Percentiles rank a stretch among this genome's conserved stretches.
Evolutionary conservation across 35 echinoderm and acorn worm genomes (phyloP).

Genomic region (Strongylocentrotus purpuratus): DNA sequence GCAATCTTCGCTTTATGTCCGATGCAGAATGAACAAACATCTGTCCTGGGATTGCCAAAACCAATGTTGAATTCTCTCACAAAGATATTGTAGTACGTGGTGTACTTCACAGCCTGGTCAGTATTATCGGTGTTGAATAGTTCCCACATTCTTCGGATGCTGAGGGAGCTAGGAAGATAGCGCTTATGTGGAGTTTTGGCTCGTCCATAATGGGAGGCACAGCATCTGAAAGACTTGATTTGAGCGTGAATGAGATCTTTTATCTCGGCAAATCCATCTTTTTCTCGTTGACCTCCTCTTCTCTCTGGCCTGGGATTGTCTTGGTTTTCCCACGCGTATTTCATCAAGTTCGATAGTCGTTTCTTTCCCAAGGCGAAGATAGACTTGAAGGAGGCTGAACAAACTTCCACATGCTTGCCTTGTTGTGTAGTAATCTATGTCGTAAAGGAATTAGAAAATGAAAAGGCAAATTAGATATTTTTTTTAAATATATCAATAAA

Average conservation of each 20-base stretch:
- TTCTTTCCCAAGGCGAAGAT: slow-evolving; percentile 51
- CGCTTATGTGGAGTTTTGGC: slow-evolving; percentile 47
- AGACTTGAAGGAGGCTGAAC: slow-evolving; percentile 9
- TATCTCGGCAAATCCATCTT: background rate
- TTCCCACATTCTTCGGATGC: slow-evolving; percentile 35
- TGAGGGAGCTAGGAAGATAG: slow-evolving; percentile 40
- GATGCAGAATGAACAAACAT: slow-evolving; percentile 61
- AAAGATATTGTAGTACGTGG: slow-evolving; percentile 59
- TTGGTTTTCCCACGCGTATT: slow-evolving; percentile 9
- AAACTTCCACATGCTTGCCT: background rate
- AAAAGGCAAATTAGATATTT: no score
- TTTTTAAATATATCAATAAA: no score
- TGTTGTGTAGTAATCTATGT: no score
- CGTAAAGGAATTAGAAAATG: no score
- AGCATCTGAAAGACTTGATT: slow-evolving; percentile 44
- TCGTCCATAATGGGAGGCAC: slow-evolving; percentile 53
- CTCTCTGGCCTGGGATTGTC: slow-evolving; percentile 52
- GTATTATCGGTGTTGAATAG: slow-evolving; percentile 43
- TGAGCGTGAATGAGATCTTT: slow-evolving; percentile 14
- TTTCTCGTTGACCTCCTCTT: slow-evolving; percentile 22
- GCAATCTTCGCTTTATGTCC: no score
- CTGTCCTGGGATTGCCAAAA: slow-evolving; percentile 60
- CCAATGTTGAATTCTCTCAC: slow-evolving; percentile 47
- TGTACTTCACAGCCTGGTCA: slow-evolving; percentile 18
- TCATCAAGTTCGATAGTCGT: background rate